Conservation (phyloP, 2,797 vertebrate genomes). For the Benthosema pterotum region DNA sequence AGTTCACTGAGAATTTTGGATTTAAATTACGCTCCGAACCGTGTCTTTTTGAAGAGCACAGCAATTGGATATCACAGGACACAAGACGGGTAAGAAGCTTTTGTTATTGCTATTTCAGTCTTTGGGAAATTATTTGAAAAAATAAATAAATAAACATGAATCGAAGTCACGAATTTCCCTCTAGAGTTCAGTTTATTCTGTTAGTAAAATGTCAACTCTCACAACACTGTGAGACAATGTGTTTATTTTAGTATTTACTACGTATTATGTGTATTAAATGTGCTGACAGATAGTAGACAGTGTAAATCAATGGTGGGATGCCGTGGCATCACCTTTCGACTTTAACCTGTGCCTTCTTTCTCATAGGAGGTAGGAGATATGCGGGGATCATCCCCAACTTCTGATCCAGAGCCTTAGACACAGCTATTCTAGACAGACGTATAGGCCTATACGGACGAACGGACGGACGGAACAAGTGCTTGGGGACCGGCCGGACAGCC, state of each 20-base stretch:
- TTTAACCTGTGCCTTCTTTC: constrained; percentile 17
- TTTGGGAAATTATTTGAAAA: background rate
- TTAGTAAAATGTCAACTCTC: no score
- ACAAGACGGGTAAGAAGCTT: constrained; percentile 68
- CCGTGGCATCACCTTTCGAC: background rate
- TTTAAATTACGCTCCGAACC: constrained; percentile 42
- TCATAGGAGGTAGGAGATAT: constrained; percentile 64
- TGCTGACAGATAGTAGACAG: no score
- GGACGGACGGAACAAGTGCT: constrained; percentile 35
- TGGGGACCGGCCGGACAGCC: constrained; percentile 60
- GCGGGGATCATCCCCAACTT: constrained; percentile 78
- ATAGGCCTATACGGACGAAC: constrained; percentile 38
- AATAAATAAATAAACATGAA: no score
- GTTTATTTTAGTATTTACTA: no score
- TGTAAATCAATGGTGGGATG: background rate
- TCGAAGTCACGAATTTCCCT: no score
- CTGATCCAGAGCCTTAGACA: constrained; percentile 25
- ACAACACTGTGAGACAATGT: no score
- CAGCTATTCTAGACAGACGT: background rate
- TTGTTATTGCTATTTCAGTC: background rate
- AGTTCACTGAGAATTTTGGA: constrained; percentile 45
- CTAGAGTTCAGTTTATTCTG: no score
- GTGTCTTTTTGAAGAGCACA: constrained; percentile 27
- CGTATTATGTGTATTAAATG: no score
- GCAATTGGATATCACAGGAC: constrained; percentile 46